Base-by-base conservation (phyloP, 2,113 vertebrate species). In the Takifugu flavidus region DNA sequence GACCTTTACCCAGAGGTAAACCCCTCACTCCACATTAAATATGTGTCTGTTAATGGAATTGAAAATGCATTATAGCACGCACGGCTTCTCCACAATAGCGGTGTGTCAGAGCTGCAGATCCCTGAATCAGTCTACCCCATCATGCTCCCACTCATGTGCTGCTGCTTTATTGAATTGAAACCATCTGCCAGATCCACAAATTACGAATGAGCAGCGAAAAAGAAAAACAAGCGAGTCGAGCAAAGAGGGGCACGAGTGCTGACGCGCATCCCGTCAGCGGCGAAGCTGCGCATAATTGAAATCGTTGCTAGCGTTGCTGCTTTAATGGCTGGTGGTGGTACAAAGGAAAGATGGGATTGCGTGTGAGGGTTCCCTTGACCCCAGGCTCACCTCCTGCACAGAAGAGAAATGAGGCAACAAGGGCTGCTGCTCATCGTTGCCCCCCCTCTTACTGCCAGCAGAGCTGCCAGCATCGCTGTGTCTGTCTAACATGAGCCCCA, bases 341-440 rank as follows among this genome's bases (percentile, higher is more conserved):
- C 47, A 56, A 43, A 65, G 56, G 50, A 67, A 63, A 10, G 25
- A 11, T 49, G 60, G 59, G 43, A 52, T 60, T 72, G 34, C 72
- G 51, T 72, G 66, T 62, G 65, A 74, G 80, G 77, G 75, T 81
- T 84, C 76, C 83, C 81, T 56, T 29, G 29, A 49, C 79, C 65
- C 69, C 43, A 25, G 63, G 51, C 67, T 82, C 67, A 81, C 75
- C 81, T 73, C 74, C 55, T 67, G 59, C 62, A 27, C 52, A 57
- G 20, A 61, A 39, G 46, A 57, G 49, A 53, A 62, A 57, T 11
- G 53, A 49, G 31, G 53, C 42, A 34, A 67, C 51, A 25, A 50
- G 11, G 45, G 53, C 77, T 64, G 54, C 62, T 34, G 54, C 70
- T 67, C 56, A 56, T 77, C 77, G 65, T 39, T 29, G 47, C 55